Percentiles rank a stretch among this genome's conserved stretches.
phyloP scores from a whole-genome alignment of 1,140 invertebrate genomes.

The Drosophila murphyi region DNA sequence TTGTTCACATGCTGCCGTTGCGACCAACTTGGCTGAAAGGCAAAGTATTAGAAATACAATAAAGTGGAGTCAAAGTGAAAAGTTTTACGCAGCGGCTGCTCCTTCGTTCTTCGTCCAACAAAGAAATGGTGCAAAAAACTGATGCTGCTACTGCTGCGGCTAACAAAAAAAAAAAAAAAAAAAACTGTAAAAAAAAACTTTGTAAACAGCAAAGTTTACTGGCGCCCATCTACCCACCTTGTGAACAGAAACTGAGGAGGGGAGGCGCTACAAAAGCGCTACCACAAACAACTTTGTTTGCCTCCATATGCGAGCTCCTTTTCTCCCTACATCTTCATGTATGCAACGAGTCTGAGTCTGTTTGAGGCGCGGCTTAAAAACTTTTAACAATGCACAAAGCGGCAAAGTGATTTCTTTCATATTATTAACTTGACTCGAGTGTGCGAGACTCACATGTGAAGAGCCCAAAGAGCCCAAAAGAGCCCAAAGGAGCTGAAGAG shows the following conservation, averaged over 20 bases:
- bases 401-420: slow-evolving; percentile 82
- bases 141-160: slow-evolving; percentile 5
- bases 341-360: slow-evolving; percentile 42
- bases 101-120: slow-evolving; percentile 46
- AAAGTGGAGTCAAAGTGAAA: slow-evolving; percentile 84
- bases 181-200: slow-evolving; percentile 59
- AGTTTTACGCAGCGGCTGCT: slow-evolving; percentile 79
- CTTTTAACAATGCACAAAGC: slow-evolving; percentile 83
- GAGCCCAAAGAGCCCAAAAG: slow-evolving; percentile 21
- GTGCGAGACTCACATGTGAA: slow-evolving; percentile 58
- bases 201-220: slow-evolving; percentile 77
- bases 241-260: slow-evolving; percentile 6
- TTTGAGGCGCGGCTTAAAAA: slow-evolving; percentile 82
- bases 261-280: slow-evolving; percentile 70
- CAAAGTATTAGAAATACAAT: slow-evolving; percentile 84
- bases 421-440: slow-evolving; percentile 77
- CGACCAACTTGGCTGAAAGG: slow-evolving; percentile 76
- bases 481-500: slow-evolving; percentile 14
- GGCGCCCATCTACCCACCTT: slow-evolving; percentile 65
- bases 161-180: slow-evolving; percentile 41
- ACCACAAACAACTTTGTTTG: slow-evolving; percentile 81
- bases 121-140: slow-evolving; percentile 69
- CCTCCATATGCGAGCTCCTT: slow-evolving; percentile 56
- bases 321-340: slow-evolving; percentile 14
- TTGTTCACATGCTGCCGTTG: slow-evolving; percentile 76